phyloP scores from a whole-genome alignment of 2,113 vertebrate genomes.

The Corythoichthys intestinalis region DNA sequence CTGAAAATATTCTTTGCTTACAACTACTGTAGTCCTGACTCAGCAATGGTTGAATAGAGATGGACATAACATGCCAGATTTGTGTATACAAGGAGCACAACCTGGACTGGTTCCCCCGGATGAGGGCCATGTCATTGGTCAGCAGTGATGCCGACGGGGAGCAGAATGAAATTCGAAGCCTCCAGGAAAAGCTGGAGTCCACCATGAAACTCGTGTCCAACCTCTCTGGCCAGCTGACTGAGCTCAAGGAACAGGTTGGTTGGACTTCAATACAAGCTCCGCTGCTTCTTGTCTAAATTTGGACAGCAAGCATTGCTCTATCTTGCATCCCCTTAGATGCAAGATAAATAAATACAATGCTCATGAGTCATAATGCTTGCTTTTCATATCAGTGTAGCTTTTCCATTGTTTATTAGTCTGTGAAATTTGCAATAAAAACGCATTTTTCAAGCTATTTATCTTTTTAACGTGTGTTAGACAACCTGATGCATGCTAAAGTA shows the following conservation, averaged over 20 bases:
- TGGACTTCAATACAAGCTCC: neutral
- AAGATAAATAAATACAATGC: neutral
- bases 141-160: conserved; percentile 95
- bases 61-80: neutral
- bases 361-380: neutral
- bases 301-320: no score
- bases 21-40: no score
- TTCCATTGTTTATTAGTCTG: neutral
- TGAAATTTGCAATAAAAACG: neutral
- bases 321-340: neutral
- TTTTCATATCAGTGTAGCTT: neutral
- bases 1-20: no score
- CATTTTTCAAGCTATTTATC: neutral
- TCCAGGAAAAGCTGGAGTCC: conserved; percentile 97
- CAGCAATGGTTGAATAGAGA: neutral
- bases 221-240: conserved; percentile 90
- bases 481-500: neutral
- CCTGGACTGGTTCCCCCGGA: conserved; percentile 96
- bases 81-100: conserved; percentile 83
- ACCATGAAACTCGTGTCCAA: conserved; percentile 96
- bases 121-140: conserved; percentile 97
- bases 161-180: conserved; percentile 93
- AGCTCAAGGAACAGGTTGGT: conserved; percentile 93
- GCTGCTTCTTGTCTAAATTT: neutral
- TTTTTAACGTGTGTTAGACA: neutral